Conservation (phyloP, 2,797 vertebrate genomes). For the Falco rusticolus region DNA sequence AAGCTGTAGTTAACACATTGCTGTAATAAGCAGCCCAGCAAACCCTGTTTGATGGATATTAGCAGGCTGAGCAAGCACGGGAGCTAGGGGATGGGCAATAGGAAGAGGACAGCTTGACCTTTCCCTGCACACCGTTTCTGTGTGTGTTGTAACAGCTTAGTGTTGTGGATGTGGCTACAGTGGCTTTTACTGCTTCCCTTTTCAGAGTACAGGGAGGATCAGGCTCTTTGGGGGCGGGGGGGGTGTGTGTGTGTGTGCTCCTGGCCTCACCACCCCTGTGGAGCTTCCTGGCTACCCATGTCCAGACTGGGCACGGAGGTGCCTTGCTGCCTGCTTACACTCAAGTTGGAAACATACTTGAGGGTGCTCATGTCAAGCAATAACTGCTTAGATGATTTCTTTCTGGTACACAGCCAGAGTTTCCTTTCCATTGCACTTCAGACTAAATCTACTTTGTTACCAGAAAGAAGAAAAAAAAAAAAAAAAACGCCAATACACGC, state of each 20-base stretch:
- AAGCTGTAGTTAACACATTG: background rate
- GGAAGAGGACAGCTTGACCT: accelerated
- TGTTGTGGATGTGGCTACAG: background rate
- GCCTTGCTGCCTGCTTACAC: background rate
- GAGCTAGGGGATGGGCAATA: background rate
- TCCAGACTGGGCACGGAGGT: background rate
- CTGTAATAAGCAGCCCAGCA: background rate
- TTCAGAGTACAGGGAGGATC: background rate
- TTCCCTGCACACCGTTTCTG: background rate
- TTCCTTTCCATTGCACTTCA: background rate
- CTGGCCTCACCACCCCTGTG: background rate
- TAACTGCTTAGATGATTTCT: background rate
- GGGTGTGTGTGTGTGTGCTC: background rate
- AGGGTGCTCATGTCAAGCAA: background rate
- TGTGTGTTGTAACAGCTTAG: background rate
- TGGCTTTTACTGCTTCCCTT: background rate
- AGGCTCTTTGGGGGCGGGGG: background rate
- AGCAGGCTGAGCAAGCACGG: accelerated
- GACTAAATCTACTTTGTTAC: background rate
- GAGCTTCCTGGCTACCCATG: accelerated
- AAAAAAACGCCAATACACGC: too few relatives aligned
- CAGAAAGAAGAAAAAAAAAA: background rate
- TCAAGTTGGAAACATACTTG: background rate
- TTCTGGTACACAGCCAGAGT: background rate
- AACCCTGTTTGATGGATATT: background rate